Evolutionary conservation across 2,888 invertebrate species (phyloP).

Genomic region (Deilephila elpenor): DNA sequence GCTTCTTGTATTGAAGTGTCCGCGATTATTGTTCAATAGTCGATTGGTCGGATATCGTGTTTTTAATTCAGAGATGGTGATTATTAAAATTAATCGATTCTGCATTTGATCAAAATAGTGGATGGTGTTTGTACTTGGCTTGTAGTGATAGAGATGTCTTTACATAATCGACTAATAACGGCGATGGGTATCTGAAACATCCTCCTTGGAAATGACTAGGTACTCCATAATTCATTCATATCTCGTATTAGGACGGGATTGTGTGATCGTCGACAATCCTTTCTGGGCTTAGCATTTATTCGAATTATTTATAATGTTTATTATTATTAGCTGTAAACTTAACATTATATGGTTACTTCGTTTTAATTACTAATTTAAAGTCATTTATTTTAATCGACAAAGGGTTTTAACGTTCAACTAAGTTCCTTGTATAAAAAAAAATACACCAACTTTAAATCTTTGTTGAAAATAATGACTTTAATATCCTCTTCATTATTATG

Average conservation of each 20-base stretch:
- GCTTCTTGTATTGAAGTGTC: neutral
- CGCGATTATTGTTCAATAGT: neutral
- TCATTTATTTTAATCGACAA: neutral
- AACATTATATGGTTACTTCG: conserved; percentile 1
- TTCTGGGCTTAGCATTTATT: conserved; percentile 26
- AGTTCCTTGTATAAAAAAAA: neutral
- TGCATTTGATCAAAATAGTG: too few species aligned
- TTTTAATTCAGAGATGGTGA: too few species aligned
- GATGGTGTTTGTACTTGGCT: too few species aligned
- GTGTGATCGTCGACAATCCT: neutral
- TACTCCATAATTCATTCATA: conserved; percentile 1
- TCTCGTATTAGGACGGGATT: conserved; percentile 10
- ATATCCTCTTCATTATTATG: conserved; percentile 8
- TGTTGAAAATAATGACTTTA: neutral
- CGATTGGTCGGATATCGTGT: neutral
- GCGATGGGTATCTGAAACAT: neutral
- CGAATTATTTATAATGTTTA: conserved; percentile 20
- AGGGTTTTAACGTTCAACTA: neutral
- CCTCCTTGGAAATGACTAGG: neutral
- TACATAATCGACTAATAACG: neutral
- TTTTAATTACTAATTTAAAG: conserved; percentile 11
- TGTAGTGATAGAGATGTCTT: neutral
- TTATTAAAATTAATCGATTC: too few species aligned
- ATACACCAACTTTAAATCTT: neutral
- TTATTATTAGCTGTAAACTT: conserved; percentile 14